Conservation (phyloP, 2,113 vertebrate species). For the Rhynchopsitta pachyrhyncha region DNA sequence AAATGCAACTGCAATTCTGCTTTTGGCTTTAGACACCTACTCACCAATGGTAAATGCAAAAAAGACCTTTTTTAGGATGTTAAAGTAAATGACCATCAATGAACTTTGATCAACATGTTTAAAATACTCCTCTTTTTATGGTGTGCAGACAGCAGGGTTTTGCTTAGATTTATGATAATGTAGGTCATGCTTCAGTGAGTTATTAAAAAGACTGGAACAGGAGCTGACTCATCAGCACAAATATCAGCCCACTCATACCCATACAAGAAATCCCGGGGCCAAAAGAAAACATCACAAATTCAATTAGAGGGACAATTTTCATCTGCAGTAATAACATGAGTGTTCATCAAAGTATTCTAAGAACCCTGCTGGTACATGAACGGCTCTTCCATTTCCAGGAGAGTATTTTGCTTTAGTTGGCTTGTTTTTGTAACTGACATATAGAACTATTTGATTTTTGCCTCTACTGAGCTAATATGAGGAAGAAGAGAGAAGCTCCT, state of each 20-base stretch:
- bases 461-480: neutral
- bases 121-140: neutral
- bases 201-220: slow-evolving; percentile 10
- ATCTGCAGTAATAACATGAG: neutral
- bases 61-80: neutral
- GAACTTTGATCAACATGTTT: neutral
- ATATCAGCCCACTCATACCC: slow-evolving; percentile 22
- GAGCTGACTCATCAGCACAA: slow-evolving; percentile 45
- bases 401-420: neutral
- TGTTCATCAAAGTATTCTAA: neutral
- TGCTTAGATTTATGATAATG: slow-evolving; percentile 14
- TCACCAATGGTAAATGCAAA: neutral
- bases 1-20: neutral
- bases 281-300: neutral
- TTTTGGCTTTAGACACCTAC: neutral
- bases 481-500: neutral
- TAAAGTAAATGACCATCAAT: neutral
- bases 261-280: neutral
- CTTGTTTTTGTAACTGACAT: neutral
- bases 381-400: neutral
- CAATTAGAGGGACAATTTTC: neutral
- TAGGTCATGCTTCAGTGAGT: neutral
- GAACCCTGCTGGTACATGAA: neutral
- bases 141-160: neutral
- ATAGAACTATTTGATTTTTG: neutral